Base-by-base conservation (phyloP, 2,113 vertebrate genomes). In the Hystrix cristata region DNA sequence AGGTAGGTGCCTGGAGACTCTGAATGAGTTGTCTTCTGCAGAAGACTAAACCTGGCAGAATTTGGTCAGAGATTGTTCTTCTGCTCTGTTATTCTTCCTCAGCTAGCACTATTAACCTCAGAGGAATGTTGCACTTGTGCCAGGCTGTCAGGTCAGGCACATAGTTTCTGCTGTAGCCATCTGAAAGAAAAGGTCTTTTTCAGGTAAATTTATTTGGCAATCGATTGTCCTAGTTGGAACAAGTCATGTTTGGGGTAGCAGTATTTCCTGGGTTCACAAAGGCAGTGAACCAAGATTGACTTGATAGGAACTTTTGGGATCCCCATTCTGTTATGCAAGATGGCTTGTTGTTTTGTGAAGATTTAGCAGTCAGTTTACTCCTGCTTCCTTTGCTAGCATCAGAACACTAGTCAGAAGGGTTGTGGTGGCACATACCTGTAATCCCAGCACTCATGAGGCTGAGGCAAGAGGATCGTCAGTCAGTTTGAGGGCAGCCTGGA, bases 101-200 rank as follows among this genome's bases (percentile, higher is more conserved):
- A 14, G 31, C 67, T 83, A 67, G n/a, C 67, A 60, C 86, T 94
- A 43, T 87, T 94, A 84, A 87, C 86, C 57, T 74, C 29, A 92
- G 86, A 86, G 87, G 88, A 92, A 94, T 80, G 85, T 94, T 96
- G 76, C 46, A 31, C 71, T 83, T 38, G 34, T 87, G 27, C 67
- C 79, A 81, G 88, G 29, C 74, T 38, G 16, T 79, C 88, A n/a
- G 71, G 46, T 89, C 85, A 91, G 80, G 83, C 69, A 72, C 86
- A 16, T 55, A 84, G 46, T 92, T 91, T 95, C 71, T 93, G 38
- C 83, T 92, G 53, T 94, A 91, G 65, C 91, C 69, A 74, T 91
- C 79, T 95, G 60, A 85, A 89, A 96, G 65, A 86, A 94, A 71
- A 43, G 29, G 64, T 90, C 69, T 91, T 94, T 94, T 87, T 62